phyloP scores from a whole-genome alignment of 1,140 invertebrate genomes.

The Lucilia cuprina region DNA sequence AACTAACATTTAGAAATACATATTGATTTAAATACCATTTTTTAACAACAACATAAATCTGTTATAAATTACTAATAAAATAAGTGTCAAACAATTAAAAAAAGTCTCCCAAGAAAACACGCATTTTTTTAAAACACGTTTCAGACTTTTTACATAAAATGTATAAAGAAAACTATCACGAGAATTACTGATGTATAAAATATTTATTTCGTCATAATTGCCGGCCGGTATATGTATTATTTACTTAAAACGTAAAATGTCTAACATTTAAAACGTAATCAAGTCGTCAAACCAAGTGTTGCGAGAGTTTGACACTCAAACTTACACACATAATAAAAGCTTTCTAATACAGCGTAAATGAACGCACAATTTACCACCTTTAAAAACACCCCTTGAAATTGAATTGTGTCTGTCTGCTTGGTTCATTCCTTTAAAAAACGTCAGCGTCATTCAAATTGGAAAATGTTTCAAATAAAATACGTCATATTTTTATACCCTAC shows the following conservation, averaged over 20 bases:
- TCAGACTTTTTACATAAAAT: background rate
- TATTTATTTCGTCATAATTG: background rate
- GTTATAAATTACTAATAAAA: too few relatives aligned
- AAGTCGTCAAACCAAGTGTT: background rate
- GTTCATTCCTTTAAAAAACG: background rate
- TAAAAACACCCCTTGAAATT: background rate
- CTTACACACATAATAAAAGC: background rate
- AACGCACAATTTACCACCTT: conserved; percentile 4
- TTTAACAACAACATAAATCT: too few relatives aligned
- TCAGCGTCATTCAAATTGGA: background rate
- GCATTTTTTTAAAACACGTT: background rate
- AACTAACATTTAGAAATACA: too few relatives aligned
- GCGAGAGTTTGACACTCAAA: background rate
- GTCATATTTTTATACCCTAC: background rate
- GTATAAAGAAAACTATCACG: background rate
- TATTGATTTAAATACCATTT: too few relatives aligned
- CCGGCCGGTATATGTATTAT: background rate
- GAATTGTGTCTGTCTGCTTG: background rate
- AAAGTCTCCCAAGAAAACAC: background rate
- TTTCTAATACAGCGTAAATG: background rate
- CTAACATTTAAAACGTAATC: background rate
- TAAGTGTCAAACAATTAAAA: too few relatives aligned
- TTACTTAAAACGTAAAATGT: background rate
- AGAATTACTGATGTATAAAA: background rate
- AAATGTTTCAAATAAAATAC: background rate